A percentile compares a stretch with the other conserved stretches of the same genome.
These are phyloP conservation scores for Brachyptera putata DNA, from an alignment of 2,888 invertebrate species.

Conservation along the genomic window DNA sequence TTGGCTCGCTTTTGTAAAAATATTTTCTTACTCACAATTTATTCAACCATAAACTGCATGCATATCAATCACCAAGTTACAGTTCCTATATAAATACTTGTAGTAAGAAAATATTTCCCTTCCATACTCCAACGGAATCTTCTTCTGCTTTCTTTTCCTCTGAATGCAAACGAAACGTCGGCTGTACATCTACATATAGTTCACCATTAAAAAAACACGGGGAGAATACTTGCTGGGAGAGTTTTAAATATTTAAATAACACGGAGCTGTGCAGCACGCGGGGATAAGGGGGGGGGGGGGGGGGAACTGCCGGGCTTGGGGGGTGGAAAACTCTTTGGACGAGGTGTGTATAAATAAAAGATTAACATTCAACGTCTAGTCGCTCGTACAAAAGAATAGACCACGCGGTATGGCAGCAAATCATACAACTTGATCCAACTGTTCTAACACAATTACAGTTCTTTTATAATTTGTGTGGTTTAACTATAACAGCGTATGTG, in stretches of 20 bases:
- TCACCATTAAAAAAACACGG: slow-evolving; percentile 4
- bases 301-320: neutral
- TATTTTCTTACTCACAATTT: no score
- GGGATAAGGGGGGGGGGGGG: slow-evolving; percentile 10
- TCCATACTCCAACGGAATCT: no score
- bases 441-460: no score
- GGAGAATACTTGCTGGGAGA: slow-evolving; percentile 10
- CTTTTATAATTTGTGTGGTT: no score
- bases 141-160: neutral
- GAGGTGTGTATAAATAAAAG: slow-evolving; percentile 21
- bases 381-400: neutral
- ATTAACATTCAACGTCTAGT: slow-evolving; percentile 13
- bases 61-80: no score
- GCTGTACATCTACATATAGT: neutral
- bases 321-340: slow-evolving; percentile 13
- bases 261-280: slow-evolving; percentile 3
- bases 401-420: neutral
- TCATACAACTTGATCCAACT: neutral
- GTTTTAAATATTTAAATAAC: slow-evolving; percentile 31
- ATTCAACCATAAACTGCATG: no score
- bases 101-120: no score
- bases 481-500: no score
- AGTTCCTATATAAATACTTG: no score
- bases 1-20: no score
- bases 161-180: no score